These are phyloP conservation scores for Leptarthrus brevirostris DNA, from an alignment of 2,888 invertebrate species.

Conservation along the genomic window DNA sequence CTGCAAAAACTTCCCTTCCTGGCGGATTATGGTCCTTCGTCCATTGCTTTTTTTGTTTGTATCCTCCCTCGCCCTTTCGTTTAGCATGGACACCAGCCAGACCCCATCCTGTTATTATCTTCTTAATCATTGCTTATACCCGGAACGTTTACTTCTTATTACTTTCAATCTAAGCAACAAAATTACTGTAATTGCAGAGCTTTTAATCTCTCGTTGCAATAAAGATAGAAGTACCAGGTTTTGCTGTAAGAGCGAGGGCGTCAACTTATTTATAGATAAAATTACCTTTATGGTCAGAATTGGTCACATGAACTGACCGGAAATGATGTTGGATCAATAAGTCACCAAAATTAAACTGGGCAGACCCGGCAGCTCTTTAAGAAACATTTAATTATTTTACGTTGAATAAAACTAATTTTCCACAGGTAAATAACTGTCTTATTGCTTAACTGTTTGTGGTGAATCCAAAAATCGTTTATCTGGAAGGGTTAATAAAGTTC, in stretches of 20 bases:
- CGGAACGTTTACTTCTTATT: conserved; percentile 20
- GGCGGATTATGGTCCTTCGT: conserved; percentile 24
- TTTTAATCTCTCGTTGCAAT: conserved; percentile 36
- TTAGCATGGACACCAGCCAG: neutral
- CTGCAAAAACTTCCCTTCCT: conserved; percentile 3
- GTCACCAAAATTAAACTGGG: no score
- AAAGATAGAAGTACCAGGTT: neutral
- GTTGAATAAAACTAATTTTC: neutral
- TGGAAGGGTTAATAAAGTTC: conserved; percentile 13
- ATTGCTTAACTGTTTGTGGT: conserved; percentile 12
- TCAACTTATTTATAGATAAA: no score
- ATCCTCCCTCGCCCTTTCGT: neutral
- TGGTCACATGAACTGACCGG: no score
- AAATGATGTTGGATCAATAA: no score
- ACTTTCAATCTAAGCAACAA: conserved; percentile 7
- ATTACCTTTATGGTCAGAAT: no score
- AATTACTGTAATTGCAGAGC: conserved; percentile 38
- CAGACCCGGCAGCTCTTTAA: no score
- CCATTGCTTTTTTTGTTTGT: neutral
- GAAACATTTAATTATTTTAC: neutral
- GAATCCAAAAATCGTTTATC: conserved; percentile 14
- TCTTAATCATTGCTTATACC: conserved; percentile 28
- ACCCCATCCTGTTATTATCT: conserved; percentile 4
- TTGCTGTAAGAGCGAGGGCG: neutral
- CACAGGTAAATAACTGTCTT: conserved; percentile 1